phyloP scores from a whole-genome alignment of 2,888 invertebrate genomes.

The Drosophila bunnanda region DNA sequence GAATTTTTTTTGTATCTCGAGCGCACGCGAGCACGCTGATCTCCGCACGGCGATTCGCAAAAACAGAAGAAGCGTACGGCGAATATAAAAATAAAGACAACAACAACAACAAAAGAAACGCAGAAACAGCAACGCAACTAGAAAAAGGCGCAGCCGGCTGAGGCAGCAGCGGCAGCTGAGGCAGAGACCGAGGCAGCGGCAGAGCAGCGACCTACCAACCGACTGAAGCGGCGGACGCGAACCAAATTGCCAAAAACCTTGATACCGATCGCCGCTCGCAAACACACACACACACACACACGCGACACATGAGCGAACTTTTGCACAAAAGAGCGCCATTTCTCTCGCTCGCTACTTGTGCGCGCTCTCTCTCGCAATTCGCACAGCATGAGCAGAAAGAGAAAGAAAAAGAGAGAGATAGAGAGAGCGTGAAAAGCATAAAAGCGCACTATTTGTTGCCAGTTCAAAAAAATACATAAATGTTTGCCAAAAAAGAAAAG shows the following conservation, averaged over 20 bases:
- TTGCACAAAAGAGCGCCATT: slow-evolving; percentile 29
- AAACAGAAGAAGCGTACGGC: slow-evolving; percentile 53
- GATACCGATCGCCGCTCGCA: slow-evolving; percentile 81
- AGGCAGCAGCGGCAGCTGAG: slow-evolving; percentile 27
- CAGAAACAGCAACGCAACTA: slow-evolving; percentile 59
- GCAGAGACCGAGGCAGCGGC: slow-evolving; percentile 52
- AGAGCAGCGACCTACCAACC: slow-evolving; percentile 76
- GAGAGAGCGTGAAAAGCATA: slow-evolving; percentile 6
- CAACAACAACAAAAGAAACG: slow-evolving; percentile 24
- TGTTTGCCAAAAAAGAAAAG: slow-evolving; percentile 10
- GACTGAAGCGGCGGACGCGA: slow-evolving; percentile 79
- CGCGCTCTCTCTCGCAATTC: neutral
- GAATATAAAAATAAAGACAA: slow-evolving; percentile 4
- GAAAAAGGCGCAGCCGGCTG: slow-evolving; percentile 73
- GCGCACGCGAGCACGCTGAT: slow-evolving; percentile 76
- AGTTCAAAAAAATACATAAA: slow-evolving; percentile 9
- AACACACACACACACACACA: slow-evolving; percentile 53
- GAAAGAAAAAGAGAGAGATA: neutral
- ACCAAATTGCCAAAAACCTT: slow-evolving; percentile 84
- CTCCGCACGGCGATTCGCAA: slow-evolving; percentile 77
- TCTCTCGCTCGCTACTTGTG: slow-evolving; percentile 2
- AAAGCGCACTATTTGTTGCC: slow-evolving; percentile 31
- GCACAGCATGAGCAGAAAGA: neutral
- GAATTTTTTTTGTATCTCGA: slow-evolving; percentile 41
- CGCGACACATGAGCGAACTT: slow-evolving; percentile 39